These are phyloP conservation scores for Perognathus longimembris DNA, from an alignment of 2,113 vertebrate genomes.

Conservation along the genomic window DNA sequence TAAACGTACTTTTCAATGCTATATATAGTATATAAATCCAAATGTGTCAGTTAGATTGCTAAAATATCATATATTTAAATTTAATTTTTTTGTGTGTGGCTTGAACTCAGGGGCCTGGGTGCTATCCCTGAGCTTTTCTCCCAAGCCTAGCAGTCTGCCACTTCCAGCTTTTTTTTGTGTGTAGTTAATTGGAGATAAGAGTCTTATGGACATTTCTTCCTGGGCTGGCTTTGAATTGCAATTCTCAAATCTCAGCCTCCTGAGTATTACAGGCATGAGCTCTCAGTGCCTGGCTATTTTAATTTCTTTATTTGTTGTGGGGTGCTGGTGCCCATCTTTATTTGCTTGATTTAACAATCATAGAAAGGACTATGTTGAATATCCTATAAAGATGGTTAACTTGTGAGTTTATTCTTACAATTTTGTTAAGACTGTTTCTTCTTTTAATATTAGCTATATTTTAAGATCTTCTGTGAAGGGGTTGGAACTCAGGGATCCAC, in stretches of 20 bases:
- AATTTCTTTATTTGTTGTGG: neutral
- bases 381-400: neutral
- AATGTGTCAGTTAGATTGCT: neutral
- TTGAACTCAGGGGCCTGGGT: too few relatives aligned
- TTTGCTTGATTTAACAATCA: slow-evolving; percentile 22
- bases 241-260: too few relatives aligned
- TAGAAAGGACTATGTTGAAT: neutral
- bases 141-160: too few relatives aligned
- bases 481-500: neutral
- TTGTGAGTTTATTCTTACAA: neutral
- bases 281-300: neutral
- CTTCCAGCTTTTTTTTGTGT: too few relatives aligned
- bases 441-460: slow-evolving; percentile 16
- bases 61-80: neutral
- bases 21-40: neutral
- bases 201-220: too few relatives aligned
- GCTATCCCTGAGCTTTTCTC: too few relatives aligned
- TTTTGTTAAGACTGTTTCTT: neutral
- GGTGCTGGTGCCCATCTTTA: too few relatives aligned
- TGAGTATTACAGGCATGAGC: too few relatives aligned
- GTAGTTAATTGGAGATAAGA: too few relatives aligned
- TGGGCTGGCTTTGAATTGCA: too few relatives aligned
- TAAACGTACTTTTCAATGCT: neutral
- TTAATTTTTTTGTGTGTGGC: neutral
- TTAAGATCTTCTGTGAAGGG: neutral